These are phyloP conservation scores for Aphelenchoides avenae DNA, from an alignment of 1,140 invertebrate species.

Conservation along the genomic window DNA sequence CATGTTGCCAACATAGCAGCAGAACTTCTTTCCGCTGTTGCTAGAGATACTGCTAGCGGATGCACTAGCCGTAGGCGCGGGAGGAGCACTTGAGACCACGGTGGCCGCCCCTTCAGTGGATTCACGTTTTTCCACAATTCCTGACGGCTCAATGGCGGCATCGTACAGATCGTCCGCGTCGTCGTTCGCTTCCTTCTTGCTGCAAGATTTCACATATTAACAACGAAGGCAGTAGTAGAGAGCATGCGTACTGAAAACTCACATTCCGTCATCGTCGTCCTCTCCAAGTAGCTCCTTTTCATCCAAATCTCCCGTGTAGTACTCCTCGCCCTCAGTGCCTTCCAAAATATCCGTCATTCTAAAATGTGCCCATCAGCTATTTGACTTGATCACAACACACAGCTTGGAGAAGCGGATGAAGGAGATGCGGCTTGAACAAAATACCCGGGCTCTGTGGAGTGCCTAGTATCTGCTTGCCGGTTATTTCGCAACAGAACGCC, in stretches of 20 bases:
- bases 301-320: slow-evolving; percentile 28
- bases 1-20: slow-evolving; percentile 57
- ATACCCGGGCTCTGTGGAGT: too few species aligned
- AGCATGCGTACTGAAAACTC: neutral
- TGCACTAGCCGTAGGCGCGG: slow-evolving; percentile 7
- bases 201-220: slow-evolving; percentile 2
- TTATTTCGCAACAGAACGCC: too few species aligned
- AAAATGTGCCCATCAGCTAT: too few species aligned
- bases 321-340: slow-evolving; percentile 23
- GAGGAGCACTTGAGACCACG: neutral
- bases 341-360: slow-evolving; percentile 30
- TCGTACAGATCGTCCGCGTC: slow-evolving; percentile 52
- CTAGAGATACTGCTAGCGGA: neutral
- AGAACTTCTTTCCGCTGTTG: slow-evolving; percentile 42
- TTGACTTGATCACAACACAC: too few species aligned
- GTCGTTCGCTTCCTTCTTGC: slow-evolving; percentile 27
- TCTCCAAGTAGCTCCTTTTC: slow-evolving; percentile 32
- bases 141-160: slow-evolving; percentile 52
- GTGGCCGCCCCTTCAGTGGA: slow-evolving; percentile 15
- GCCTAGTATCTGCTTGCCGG: too few species aligned
- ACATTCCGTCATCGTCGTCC: slow-evolving; percentile 23
- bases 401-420: too few species aligned
- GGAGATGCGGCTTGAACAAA: too few species aligned
- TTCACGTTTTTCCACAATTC: slow-evolving; percentile 11
- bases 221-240: slow-evolving; percentile 10